Conservation (phyloP, 2,888 invertebrate species). For the Limnephilus rhombicus region DNA sequence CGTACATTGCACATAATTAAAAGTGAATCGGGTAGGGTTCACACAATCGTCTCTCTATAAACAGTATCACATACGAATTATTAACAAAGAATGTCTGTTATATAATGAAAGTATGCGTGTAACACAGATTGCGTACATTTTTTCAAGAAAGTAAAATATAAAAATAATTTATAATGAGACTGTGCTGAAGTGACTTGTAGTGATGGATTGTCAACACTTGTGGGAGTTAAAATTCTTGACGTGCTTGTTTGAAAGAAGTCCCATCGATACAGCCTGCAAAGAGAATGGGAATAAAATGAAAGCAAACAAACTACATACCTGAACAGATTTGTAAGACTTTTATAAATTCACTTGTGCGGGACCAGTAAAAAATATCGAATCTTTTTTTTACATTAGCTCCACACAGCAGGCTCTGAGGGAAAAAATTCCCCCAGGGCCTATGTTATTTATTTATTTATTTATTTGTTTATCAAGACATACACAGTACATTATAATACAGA, state of each 20-base stretch:
- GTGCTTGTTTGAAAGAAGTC: neutral
- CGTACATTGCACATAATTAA: neutral
- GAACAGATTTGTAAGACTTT: no score
- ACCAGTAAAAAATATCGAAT: no score
- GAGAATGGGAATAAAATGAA: neutral
- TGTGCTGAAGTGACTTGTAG: neutral
- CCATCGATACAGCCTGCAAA: neutral
- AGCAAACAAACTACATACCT: no score
- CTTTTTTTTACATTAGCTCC: no score
- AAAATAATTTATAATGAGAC: neutral
- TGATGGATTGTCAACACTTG: slow-evolving; percentile 27
- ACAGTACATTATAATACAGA: no score
- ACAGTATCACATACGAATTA: slow-evolving; percentile 37
- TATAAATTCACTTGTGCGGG: no score
- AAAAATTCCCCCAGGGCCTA: no score
- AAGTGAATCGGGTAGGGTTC: slow-evolving; percentile 22
- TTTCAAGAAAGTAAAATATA: slow-evolving; percentile 46
- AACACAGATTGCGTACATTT: slow-evolving; percentile 53
- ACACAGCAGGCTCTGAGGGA: no score
- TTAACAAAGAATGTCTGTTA: slow-evolving; percentile 50
- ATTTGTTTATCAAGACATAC: no score
- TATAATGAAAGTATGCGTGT: slow-evolving; percentile 43
- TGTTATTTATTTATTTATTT: no score
- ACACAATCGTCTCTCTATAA: slow-evolving; percentile 50
- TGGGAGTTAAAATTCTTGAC: neutral